A percentile compares a stretch with the other conserved stretches of the same genome.
These are phyloP conservation scores for Hydropsyche tenuis DNA, from an alignment of 1,140 invertebrate species.

Conservation along the genomic window DNA sequence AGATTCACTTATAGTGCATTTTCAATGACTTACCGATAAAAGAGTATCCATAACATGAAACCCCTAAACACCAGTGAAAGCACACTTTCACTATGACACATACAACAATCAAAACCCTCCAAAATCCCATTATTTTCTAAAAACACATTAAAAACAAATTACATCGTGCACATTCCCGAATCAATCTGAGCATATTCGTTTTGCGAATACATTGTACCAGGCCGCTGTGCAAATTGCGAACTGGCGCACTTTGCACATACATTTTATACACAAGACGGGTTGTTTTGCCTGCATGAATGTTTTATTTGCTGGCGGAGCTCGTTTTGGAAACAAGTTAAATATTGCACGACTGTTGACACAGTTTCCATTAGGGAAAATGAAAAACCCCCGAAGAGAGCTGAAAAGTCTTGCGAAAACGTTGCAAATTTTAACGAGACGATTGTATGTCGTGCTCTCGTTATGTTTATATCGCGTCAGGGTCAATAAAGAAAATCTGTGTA, in stretches of 20 bases:
- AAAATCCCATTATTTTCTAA: no score
- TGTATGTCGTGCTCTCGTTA: background rate
- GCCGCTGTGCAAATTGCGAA: no score
- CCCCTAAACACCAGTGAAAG: no score
- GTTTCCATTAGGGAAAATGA: constrained; percentile 24
- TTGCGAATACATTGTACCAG: background rate
- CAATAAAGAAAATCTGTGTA: no score
- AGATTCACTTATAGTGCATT: no score
- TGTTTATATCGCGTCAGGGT: background rate
- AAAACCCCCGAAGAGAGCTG: constrained; percentile 5
- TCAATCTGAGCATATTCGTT: background rate
- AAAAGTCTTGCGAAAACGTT: constrained; percentile 4
- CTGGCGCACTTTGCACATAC: no score
- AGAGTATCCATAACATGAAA: no score
- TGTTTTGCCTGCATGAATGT: constrained; percentile 1
- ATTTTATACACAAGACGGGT: no score
- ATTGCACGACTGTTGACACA: constrained; percentile 22
- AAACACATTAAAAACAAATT: no score
- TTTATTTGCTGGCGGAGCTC: constrained; percentile 12
- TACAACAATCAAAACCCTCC: no score
- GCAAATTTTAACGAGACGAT: constrained; percentile 13
- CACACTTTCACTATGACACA: no score
- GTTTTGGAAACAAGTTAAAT: constrained; percentile 22
- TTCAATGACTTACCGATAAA: no score
- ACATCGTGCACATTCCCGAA: background rate